phyloP scores from a whole-genome alignment of 2,113 vertebrate genomes.

The Sinocyclocheilus rhinocerous region DNA sequence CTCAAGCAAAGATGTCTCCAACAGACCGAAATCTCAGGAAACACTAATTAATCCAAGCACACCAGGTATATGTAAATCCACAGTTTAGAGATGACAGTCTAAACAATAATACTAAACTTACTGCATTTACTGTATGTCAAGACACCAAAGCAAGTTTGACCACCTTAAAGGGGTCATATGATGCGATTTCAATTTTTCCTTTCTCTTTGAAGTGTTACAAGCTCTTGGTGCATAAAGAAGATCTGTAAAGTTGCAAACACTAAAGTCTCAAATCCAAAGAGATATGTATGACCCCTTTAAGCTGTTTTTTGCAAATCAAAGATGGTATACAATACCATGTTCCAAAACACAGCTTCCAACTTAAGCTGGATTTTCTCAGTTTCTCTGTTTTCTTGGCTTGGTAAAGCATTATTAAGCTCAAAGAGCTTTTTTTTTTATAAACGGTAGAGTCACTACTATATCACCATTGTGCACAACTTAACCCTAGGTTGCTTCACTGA shows the following conservation, averaged over 20 bases:
- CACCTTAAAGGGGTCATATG: not conserved
- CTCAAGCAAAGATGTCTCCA: not conserved
- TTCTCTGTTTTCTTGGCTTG: not conserved
- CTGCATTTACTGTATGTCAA: not conserved
- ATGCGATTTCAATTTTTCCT: no score
- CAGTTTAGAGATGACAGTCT: not conserved
- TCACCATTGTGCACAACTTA: not conserved
- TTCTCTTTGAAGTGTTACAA: no score
- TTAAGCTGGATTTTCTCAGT: not conserved
- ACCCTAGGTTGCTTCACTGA: not conserved
- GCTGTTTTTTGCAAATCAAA: no score
- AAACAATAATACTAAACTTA: not conserved
- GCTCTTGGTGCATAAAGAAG: no score
- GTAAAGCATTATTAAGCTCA: not conserved
- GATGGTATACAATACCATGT: no score
- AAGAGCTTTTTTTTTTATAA: not conserved
- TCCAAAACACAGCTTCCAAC: not conserved
- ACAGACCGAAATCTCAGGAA: not conserved
- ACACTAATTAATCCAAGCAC: not conserved
- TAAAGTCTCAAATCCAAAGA: no score
- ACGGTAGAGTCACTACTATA: not conserved
- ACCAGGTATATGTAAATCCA: not conserved
- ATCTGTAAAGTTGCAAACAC: no score
- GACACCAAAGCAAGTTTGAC: not conserved
- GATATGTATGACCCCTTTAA: no score